Base-by-base conservation (phyloP, 1,140 invertebrate genomes). In the Nasonia vitripennis region DNA sequence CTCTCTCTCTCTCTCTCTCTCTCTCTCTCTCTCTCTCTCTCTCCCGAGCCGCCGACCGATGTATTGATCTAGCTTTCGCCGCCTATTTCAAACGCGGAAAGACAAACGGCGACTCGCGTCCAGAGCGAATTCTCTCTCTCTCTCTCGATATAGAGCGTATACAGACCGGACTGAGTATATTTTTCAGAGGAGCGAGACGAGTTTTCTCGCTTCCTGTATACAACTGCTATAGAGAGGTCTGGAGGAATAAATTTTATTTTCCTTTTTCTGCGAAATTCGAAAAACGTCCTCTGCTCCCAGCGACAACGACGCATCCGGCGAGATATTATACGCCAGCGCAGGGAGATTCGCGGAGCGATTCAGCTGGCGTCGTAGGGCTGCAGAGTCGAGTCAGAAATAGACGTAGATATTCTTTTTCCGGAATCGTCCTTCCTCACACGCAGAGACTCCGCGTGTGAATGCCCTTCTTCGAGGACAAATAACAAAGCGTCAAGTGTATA, bases 51-150 rank as follows among this genome's bases (percentile, higher is more conserved):
- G 87, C 79, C 82, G 79, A 84, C 87, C 87, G 81, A 90, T 89
- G 91, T 93, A 93, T 93, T 92, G 92, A 92, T 92, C 91, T 92
- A 90, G 90, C 88, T 87, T 90, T 89, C 87, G 88, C 88, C 88
- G 89, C 87, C 87, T 88, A 89, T 91, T 91, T 88, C 88, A 89
- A 90, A 91, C 87, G 86, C 87, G 87, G 88, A 91, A 90, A 90
- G 91, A 92, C 88, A 90, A 90, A 88, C 86, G 87, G 70, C 79
- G 71, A 84, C 87, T 68, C 70, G 87, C 86, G 87, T 87, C 78
- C 62, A 85, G 82, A 75, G 85, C 74, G 27, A 45, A 68, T 70
- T 45, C 62, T 81, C 79, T 81, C 81, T n/a, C 70, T 45, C 41
- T 45, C 7, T 45, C 55, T 20, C 55, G 55, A n/a, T 7, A n/a